Conservation (phyloP, 1,140 invertebrate species). For the Drosophila orena region DNA sequence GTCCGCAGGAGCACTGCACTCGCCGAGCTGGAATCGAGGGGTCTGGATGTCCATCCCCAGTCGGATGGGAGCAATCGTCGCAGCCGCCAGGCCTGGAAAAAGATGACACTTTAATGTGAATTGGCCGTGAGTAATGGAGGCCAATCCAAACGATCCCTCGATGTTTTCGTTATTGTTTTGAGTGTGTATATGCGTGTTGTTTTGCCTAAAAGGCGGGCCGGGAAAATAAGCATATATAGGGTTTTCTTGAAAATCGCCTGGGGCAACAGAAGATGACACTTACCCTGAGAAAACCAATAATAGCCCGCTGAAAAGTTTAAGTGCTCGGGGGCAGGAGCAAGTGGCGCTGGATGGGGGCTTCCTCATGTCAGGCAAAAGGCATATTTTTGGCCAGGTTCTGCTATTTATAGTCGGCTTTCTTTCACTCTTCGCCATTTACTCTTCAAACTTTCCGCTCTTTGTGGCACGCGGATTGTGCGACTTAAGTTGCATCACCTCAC, state of each 20-base stretch:
- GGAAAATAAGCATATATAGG: conserved; percentile 68
- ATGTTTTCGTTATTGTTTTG: conserved; percentile 50
- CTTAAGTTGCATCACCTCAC: conserved; percentile 38
- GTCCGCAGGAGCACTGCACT: background rate
- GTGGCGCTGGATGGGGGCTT: conserved; percentile 6
- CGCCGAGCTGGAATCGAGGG: background rate
- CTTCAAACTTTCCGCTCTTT: background rate
- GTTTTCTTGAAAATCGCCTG: conserved; percentile 47
- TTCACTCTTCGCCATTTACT: conserved; percentile 3
- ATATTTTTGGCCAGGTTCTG: conserved; percentile 40
- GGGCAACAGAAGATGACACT: conserved; percentile 68
- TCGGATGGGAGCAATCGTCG: conserved; percentile 43
- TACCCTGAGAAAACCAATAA: conserved; percentile 66
- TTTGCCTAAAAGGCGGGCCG: conserved; percentile 46
- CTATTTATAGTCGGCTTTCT: conserved; percentile 43
- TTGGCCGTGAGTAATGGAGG: conserved; percentile 48
- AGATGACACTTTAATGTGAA: conserved; percentile 40
- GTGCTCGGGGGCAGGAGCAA: conserved; percentile 9
- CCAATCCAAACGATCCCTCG: conserved; percentile 39
- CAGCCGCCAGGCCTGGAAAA: conserved; percentile 20
- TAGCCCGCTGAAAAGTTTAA: conserved; percentile 48
- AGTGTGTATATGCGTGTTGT: conserved; percentile 20
- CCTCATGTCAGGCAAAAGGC: background rate
- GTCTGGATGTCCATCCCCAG: conserved; percentile 12
- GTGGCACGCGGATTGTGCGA: conserved; percentile 27